These are phyloP conservation scores for Clistopyga incitator DNA, from an alignment of 2,888 invertebrate genomes.

Conservation along the genomic window DNA sequence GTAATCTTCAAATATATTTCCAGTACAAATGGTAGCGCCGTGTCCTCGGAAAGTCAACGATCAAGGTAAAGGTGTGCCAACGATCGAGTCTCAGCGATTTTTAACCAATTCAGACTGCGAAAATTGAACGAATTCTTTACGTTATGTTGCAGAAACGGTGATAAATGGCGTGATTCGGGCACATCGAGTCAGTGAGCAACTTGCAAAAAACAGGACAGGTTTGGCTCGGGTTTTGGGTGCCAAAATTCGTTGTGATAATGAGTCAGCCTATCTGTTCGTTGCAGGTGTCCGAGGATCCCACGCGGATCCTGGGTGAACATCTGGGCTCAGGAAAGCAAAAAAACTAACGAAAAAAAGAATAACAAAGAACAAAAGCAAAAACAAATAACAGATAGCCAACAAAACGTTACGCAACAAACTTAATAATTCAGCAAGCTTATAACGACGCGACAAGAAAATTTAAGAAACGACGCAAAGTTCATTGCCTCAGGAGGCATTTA, in stretches of 20 bases:
- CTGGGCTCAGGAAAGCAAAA: conserved; percentile 50
- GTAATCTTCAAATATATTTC: conserved; percentile 33
- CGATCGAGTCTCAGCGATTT: conserved; percentile 21
- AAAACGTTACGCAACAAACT: conserved; percentile 61
- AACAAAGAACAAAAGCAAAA: conserved; percentile 12
- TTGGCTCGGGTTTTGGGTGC: conserved; percentile 79
- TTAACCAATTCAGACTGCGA: not conserved
- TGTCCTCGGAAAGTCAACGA: conserved; percentile 76
- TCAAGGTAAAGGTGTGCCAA: conserved; percentile 77
- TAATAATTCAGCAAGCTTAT: conserved; percentile 55
- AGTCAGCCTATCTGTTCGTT: conserved; percentile 64
- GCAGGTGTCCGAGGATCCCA: conserved; percentile 52
- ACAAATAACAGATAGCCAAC: conserved; percentile 52
- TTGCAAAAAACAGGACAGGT: conserved; percentile 76
- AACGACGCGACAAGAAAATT: conserved; percentile 39
- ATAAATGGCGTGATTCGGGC: conserved; percentile 77
- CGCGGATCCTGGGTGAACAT: conserved; percentile 47
- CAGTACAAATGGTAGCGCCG: conserved; percentile 78
- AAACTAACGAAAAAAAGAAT: conserved; percentile 23
- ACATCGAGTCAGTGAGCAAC: conserved; percentile 77
- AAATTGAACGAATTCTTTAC: conserved; percentile 19
- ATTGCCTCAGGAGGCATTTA: conserved; percentile 44
- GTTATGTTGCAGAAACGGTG: conserved; percentile 76
- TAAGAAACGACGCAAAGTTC: conserved; percentile 35
- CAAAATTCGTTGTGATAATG: conserved; percentile 74